phyloP scores from a whole-genome alignment of 2,888 invertebrate species.

The Polydesmus complanatus region DNA sequence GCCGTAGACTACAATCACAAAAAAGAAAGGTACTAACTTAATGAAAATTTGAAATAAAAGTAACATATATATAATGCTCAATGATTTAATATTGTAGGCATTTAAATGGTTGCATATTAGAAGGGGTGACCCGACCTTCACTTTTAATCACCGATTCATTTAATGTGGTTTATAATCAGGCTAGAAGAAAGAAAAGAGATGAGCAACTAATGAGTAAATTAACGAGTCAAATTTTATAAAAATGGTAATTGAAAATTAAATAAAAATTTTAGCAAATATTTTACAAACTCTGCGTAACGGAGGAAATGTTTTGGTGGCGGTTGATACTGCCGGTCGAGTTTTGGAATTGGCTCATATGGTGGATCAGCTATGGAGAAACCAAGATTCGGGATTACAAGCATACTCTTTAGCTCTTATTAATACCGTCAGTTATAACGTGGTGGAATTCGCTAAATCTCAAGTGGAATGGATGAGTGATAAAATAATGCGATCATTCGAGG shows the following conservation, averaged over 20 bases:
- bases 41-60: no score
- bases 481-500: slow-evolving; percentile 53
- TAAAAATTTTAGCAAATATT: slow-evolving; percentile 86
- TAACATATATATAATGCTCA: no score
- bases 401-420: slow-evolving; percentile 87
- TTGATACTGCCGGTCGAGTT: slow-evolving; percentile 93
- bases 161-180: slow-evolving; percentile 88
- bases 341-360: slow-evolving; percentile 92
- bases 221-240: background rate
- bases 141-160: slow-evolving; percentile 88
- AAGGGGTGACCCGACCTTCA: slow-evolving; percentile 69
- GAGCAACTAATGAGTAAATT: slow-evolving; percentile 85
- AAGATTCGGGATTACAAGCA: slow-evolving; percentile 86
- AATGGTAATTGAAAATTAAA: slow-evolving; percentile 25
- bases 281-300: slow-evolving; percentile 81
- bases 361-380: slow-evolving; percentile 85
- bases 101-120: slow-evolving; percentile 88
- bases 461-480: slow-evolving; percentile 99
- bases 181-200: slow-evolving; percentile 74
- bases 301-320: slow-evolving; percentile 88
- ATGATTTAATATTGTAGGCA: no score
- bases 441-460: slow-evolving; percentile 96
- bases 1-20: slow-evolving; percentile 98
- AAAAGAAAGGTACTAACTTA: slow-evolving; percentile 82
- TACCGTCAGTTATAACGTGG: slow-evolving; percentile 95